Evolutionary conservation across 2,888 invertebrate species (phyloP).

Genomic region (Protodeltote pygarga): DNA sequence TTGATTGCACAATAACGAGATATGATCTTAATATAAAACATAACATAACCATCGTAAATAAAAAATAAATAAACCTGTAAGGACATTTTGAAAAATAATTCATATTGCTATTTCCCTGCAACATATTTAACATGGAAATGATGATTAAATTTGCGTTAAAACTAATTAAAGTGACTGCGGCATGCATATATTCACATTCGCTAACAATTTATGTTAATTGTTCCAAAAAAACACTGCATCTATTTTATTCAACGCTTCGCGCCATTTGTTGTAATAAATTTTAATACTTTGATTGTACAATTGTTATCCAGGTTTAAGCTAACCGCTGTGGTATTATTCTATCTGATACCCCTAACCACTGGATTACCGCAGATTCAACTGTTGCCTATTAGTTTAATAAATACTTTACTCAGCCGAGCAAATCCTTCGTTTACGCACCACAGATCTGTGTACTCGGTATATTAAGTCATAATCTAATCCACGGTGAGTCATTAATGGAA

Average conservation of each 20-base stretch:
- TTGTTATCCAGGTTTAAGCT: conserved; percentile 16
- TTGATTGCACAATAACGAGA: too few relatives aligned
- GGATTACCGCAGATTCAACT: neutral
- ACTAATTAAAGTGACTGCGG: conserved; percentile 10
- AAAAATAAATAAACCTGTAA: neutral
- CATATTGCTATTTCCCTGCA: conserved; percentile 4
- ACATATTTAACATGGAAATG: conserved; percentile 25
- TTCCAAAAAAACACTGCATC: conserved; percentile 20
- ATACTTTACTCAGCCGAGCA: neutral
- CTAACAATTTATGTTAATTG: conserved; percentile 24
- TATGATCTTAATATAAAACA: too few relatives aligned
- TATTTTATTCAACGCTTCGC: conserved; percentile 29
- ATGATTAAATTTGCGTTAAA: conserved; percentile 22
- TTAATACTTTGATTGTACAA: conserved; percentile 27
- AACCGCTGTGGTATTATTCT: conserved; percentile 10
- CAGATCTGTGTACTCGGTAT: neutral
- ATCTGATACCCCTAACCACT: conserved; percentile 2
- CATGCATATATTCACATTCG: conserved; percentile 8
- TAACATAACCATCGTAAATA: neutral
- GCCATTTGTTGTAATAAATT: conserved; percentile 34
- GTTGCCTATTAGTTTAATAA: conserved; percentile 1
- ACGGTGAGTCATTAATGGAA: conserved; percentile 23
- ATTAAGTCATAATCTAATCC: conserved; percentile 9
- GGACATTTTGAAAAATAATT: neutral
- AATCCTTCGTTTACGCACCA: neutral